Base-by-base conservation (phyloP, 2,888 invertebrate species). In the Drosophila cognata region DNA sequence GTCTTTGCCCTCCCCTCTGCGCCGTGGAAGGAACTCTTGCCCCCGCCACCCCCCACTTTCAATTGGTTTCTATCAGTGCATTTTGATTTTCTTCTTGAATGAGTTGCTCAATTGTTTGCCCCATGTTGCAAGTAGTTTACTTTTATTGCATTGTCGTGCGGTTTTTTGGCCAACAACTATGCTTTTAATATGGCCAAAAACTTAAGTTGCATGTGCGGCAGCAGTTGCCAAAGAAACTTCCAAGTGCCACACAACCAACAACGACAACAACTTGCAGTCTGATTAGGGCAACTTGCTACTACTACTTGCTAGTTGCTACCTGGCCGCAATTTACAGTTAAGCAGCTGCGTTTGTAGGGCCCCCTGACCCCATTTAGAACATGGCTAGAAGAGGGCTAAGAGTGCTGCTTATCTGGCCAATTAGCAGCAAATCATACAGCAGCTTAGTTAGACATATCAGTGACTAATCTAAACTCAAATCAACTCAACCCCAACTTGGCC, bases 11-110 rank as follows among this genome's bases (percentile, higher is more conserved):
- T 31, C 6, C 28, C 28, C 3, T 31, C 25, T n/a, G 1, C 31
- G 13, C 18, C 18, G 0, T 8, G 8, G 7, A 16, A 18, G 18
- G 25, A 29, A 29, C 21, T 21, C n/a, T 56, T 55, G 5, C 48
- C 2, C 2, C 18, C 21, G 1, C 16, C 18, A 11, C 25, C 29
- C 21, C 25, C 29, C 21, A 18, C 51, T 51, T 73, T 82, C 78
- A 81, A 89, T 89, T 86, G 86, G 71, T 85, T 84, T 89, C 77
- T 89, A 89, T 86, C 86, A 89, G 75, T 85, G 85, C 83, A 87
- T 82, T 87, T 87, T 88, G 88, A 89, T 89, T 88, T 88, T 85
- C 73, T 82, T 83, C 83, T 76, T 82, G 71, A 85, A 77, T 77
- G 86, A 89, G 89, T 82, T 85, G 79, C 76, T 85, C 89, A 82